Base-by-base conservation (phyloP, 2,888 invertebrate species). In the Macrosiphum euphorbiae region DNA sequence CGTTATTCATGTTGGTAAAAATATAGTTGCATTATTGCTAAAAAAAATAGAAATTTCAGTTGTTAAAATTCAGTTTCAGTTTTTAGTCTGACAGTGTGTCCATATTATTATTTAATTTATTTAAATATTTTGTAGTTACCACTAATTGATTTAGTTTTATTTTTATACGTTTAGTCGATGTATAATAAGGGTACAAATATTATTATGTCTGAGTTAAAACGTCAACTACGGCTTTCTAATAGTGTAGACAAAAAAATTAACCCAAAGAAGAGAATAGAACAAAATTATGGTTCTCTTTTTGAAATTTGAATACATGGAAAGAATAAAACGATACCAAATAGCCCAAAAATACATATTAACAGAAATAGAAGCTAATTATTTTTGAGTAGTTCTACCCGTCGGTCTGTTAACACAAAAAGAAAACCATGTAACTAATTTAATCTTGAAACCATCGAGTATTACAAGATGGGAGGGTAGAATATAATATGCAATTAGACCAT, bases 401-500 rank as follows among this genome's bases (percentile, higher is more conserved):
- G 67, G 26, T 13, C 67, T 35, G 50, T 35, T 78, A 47, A 44
- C 44, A 44, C 7, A 44, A 44, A 67, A 50, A 90, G 78, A 61
- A 58, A 58, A 90, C 47, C 88, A 24, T 90, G 11, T 5, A 35
- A 35, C 50, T 1, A 28, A 78, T 78, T 35, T 90, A 24, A 90
- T 47, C 50, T n/a, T 90, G 11, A 90, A 50, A 26, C 50, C 26
- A 78, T 78, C n/a, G 35, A 90, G 78, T 78, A 35, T 26, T 50
- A 35, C 26, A 24, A 50, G 90, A 47, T 52, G 78, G 78, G 13
- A 78, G 50, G 78, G 50, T 78, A 20, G 35, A 90, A 90, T 90
- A 50, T 50, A 90, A 78, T 50, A 90, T 50, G 44, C 16, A 89
- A 28, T 89, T 44, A 89, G 58, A 44, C 44, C 61, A 58, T 89